These are phyloP conservation scores for Calameuta filiformis DNA, from an alignment of 2,888 invertebrate genomes.

Conservation along the genomic window DNA sequence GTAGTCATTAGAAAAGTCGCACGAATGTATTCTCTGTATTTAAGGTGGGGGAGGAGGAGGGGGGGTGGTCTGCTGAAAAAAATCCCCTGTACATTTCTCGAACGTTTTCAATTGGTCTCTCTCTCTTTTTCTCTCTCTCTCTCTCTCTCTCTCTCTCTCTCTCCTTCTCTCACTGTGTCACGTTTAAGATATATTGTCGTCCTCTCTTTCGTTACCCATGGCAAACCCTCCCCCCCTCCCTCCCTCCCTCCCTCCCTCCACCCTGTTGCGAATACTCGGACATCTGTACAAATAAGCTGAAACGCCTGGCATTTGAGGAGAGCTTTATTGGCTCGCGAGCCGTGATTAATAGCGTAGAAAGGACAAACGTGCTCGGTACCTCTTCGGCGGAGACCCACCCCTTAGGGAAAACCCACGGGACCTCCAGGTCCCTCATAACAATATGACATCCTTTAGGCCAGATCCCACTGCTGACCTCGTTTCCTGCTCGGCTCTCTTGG, in stretches of 20 bases:
- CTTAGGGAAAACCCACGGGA: neutral
- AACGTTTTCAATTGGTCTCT: neutral
- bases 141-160: neutral
- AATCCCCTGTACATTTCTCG: neutral
- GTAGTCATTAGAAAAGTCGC: neutral
- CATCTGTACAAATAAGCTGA: neutral
- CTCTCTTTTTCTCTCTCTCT: neutral
- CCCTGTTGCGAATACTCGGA: neutral
- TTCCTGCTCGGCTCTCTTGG: neutral
- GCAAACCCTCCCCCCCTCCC: neutral
- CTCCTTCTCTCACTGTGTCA: neutral
- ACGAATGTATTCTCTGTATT: neutral
- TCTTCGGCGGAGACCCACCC: neutral
- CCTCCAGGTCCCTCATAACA: neutral
- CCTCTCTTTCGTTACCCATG: neutral
- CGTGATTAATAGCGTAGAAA: neutral
- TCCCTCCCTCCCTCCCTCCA: no score
- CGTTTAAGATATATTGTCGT: neutral
- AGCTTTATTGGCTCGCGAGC: neutral
- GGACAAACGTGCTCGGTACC: neutral
- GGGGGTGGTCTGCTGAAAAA: neutral
- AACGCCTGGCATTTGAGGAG: neutral
- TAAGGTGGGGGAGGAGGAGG: no score
- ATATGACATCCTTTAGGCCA: neutral
- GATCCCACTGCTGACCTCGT: neutral